A percentile compares a stretch with the other conserved stretches of the same genome.
These are phyloP conservation scores for Aphis gossypii DNA, from an alignment of 1,140 invertebrate genomes.

Conservation along the genomic window DNA sequence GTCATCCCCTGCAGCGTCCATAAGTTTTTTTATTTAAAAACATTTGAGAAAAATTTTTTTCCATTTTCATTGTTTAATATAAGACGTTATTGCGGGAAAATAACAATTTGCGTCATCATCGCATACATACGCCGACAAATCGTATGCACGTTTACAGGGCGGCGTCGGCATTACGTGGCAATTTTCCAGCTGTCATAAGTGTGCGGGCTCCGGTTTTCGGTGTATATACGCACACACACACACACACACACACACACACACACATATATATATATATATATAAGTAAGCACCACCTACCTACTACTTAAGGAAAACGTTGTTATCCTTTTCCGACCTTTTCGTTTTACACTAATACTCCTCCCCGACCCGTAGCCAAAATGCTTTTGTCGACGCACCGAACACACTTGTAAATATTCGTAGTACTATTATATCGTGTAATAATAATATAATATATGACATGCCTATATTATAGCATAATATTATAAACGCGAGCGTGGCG, in stretches of 20 bases:
- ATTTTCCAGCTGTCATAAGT: constrained; percentile 24
- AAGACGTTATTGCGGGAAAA: neutral
- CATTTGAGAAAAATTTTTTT: neutral
- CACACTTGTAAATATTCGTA: neutral
- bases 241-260: too few relatives aligned
- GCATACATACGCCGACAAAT: neutral
- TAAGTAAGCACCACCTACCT: neutral
- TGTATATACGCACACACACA: neutral
- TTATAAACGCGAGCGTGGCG: neutral
- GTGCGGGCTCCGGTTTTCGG: neutral
- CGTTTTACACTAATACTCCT: neutral
- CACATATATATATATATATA: neutral
- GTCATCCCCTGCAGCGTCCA: too few relatives aligned
- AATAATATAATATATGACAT: neutral
- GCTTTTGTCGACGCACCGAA: neutral
- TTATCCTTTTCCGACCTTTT: constrained; percentile 44
- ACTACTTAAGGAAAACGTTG: neutral
- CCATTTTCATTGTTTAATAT: neutral
- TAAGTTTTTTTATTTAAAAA: neutral
- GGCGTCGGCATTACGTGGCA: neutral
- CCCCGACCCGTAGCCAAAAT: constrained; percentile 19
- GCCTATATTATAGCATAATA: neutral
- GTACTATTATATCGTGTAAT: neutral
- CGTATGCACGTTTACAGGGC: neutral
- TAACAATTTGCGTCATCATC: neutral